phyloP scores from a whole-genome alignment of 2,113 vertebrate species.

The Ictidomys tridecemlineatus region DNA sequence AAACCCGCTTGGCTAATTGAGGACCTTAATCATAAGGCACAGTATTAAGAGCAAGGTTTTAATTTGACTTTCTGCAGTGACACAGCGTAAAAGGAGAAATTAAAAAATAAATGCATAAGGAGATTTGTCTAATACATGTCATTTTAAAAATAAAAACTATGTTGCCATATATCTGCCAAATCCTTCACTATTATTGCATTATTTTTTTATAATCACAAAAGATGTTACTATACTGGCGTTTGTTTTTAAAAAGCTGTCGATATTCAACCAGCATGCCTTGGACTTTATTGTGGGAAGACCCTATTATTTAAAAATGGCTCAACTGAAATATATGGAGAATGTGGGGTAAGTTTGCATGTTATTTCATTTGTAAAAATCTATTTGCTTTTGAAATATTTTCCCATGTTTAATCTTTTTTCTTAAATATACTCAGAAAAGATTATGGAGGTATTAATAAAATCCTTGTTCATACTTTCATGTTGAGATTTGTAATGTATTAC shows the following conservation, averaged over 20 bases:
- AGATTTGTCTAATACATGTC: neutral
- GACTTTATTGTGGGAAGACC: constrained; percentile 94
- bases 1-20: neutral
- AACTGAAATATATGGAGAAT: constrained; percentile 90
- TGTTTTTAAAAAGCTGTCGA: constrained; percentile 90
- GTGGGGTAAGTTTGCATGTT: constrained; percentile 91
- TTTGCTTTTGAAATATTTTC: constrained; percentile 63
- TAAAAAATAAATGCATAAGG: constrained; percentile 13
- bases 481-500: neutral
- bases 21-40: neutral
- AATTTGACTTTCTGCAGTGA: neutral
- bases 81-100: neutral
- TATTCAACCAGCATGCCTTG: constrained; percentile 93
- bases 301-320: constrained; percentile 85
- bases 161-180: constrained; percentile 6
- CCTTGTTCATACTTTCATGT: neutral
- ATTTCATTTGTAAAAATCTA: constrained; percentile 43
- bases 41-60: neutral
- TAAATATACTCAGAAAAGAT: constrained; percentile 8
- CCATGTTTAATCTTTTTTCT: constrained; percentile 39
- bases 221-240: constrained; percentile 79
- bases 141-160: constrained; percentile 25
- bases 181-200: constrained; percentile 49
- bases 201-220: constrained; percentile 73
- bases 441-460: constrained; percentile 32